Conservation (phyloP, 2,113 vertebrate species). For the Chaetodon auriga region DNA sequence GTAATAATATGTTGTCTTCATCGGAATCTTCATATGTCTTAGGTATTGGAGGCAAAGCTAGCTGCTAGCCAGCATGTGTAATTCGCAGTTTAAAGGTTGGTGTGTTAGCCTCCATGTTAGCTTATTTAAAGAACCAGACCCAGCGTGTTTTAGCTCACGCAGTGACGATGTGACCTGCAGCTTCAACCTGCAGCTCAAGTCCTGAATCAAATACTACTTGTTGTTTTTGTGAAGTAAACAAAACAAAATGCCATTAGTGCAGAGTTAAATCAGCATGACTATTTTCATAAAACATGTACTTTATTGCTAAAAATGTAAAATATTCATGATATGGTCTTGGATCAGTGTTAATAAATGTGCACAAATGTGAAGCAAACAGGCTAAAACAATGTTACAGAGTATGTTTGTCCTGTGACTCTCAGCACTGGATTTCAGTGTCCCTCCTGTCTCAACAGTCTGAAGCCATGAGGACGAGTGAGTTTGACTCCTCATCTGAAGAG, state of each 20-base stretch:
- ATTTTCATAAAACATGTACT: not conserved
- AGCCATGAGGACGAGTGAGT: slow-evolving; percentile 81
- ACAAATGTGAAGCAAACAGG: not conserved
- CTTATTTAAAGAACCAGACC: slow-evolving; percentile 16
- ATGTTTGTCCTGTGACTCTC: not conserved
- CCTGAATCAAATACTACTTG: not conserved
- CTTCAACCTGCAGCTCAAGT: not conserved
- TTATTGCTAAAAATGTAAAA: not conserved
- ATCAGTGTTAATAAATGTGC: not conserved
- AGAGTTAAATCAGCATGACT: not conserved
- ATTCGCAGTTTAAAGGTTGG: no score
- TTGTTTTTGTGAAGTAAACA: not conserved
- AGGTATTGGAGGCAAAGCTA: rapidly evolving
- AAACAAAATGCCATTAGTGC: not conserved
- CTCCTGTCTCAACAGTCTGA: not conserved
- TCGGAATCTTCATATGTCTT: rapidly evolving
- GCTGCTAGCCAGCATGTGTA: not conserved
- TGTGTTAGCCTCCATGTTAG: not conserved
- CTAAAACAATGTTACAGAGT: not conserved
- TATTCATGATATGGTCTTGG: not conserved
- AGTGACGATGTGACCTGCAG: not conserved
- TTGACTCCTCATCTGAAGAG: slow-evolving; percentile 92
- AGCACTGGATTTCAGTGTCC: not conserved
- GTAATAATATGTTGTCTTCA: not conserved
- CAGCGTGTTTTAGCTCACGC: not conserved